Evolutionary conservation across 1,140 invertebrate species (phyloP).

Genomic region (Lasioglossum baleicum): DNA sequence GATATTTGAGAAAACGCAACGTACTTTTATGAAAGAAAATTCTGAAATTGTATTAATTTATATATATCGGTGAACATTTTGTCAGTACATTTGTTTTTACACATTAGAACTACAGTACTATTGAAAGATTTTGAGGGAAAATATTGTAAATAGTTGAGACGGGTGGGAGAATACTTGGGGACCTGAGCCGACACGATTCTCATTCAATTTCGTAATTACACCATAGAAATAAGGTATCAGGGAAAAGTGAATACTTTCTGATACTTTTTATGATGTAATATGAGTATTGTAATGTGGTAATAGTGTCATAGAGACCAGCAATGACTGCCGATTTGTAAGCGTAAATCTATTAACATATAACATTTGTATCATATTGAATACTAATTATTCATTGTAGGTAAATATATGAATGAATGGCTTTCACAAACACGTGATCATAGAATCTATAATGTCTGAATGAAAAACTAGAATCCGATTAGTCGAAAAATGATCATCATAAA

Average conservation of each 20-base stretch:
- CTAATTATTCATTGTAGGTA: constrained; percentile 66
- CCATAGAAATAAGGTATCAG: constrained; percentile 17
- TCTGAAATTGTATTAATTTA: constrained; percentile 10
- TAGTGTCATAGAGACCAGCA: constrained; percentile 67
- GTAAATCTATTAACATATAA: constrained; percentile 66
- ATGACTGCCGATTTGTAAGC: constrained; percentile 66
- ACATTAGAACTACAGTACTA: constrained; percentile 44
- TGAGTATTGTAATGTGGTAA: constrained; percentile 50
- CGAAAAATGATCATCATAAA: neutral
- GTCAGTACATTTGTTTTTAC: constrained; percentile 12
- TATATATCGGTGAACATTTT: constrained; percentile 15
- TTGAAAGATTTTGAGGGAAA: constrained; percentile 48
- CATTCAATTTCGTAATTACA: constrained; percentile 48
- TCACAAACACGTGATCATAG: constrained; percentile 51
- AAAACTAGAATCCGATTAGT: neutral
- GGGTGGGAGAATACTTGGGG: constrained; percentile 62
- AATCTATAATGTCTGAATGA: neutral
- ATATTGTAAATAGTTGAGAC: constrained; percentile 64
- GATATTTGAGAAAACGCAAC: constrained; percentile 3
- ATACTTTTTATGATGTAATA: constrained; percentile 43
- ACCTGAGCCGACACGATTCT: constrained; percentile 63
- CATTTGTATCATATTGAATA: constrained; percentile 67
- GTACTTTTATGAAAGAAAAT: constrained; percentile 18
- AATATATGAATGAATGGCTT: constrained; percentile 59
- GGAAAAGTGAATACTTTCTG: neutral